Percentiles rank a stretch among this genome's conserved stretches.
phyloP scores from a whole-genome alignment of 2,888 invertebrate genomes.

The Lepeophtheirus nordmannii region DNA sequence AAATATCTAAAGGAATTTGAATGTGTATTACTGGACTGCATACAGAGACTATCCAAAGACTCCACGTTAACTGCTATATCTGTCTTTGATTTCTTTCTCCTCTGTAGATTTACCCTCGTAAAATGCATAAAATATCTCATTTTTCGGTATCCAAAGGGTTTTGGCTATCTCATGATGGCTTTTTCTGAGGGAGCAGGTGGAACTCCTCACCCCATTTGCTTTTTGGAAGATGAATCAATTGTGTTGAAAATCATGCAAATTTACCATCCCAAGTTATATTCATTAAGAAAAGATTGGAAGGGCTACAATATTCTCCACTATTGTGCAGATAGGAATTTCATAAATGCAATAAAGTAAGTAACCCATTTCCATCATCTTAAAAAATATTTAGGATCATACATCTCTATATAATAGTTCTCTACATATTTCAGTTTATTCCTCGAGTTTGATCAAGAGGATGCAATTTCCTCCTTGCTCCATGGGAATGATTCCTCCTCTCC shows the following conservation, averaged over 20 bases:
- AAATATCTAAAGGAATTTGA: not conserved
- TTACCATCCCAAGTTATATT: not conserved
- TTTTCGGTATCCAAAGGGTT: not conserved
- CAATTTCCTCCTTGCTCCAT: not conserved
- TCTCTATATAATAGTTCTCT: not conserved
- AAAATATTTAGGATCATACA: not conserved
- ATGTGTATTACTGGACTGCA: not conserved
- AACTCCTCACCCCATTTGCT: not conserved
- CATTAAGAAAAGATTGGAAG: not conserved
- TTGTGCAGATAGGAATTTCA: not conserved
- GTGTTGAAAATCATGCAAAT: not conserved
- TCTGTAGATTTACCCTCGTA: not conserved
- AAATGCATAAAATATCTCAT: not conserved
- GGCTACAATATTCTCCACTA: constrained; percentile 1
- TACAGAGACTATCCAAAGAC: not conserved
- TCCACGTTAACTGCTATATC: not conserved
- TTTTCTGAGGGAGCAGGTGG: not conserved
- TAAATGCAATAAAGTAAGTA: too few species aligned
- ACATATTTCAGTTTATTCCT: not conserved
- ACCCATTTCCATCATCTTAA: not conserved
- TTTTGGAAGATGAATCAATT: not conserved
- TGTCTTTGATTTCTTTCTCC: not conserved
- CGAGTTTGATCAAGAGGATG: not conserved
- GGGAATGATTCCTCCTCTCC: not conserved
- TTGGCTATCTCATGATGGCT: constrained; percentile 1